Base-by-base conservation (phyloP, 2,797 vertebrate species). In the Lindbergichthys nudifrons region DNA sequence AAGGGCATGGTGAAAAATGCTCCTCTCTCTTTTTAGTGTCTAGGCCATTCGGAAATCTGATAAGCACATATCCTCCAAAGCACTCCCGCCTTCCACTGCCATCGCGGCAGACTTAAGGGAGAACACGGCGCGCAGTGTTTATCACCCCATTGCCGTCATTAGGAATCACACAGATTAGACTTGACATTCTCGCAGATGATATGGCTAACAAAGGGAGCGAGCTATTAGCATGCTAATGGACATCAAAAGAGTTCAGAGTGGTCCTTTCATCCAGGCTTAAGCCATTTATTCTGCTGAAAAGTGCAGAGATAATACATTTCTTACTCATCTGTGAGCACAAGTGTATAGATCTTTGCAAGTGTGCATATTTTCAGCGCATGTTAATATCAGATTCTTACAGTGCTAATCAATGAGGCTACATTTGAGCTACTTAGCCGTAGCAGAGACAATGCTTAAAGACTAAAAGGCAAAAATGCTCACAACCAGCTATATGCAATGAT, bases 211-310 rank as follows among this genome's bases (percentile, higher is more conserved):
- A 92, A 88, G 71, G 72, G 73, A 89, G 84, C 21, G 15, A 60
- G 79, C 86, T 88, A 88, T 93, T 93, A 93, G 79, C 85, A 94
- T 92, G 87, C 84, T 93, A 93, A 93, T 92, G 82, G 79, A 80
- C 81, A 81, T 89, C 85, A 86, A 80, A 89, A 83, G 80, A 86
- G 82, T 87, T 82, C 75, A 68, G 82, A 85, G 82, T 90, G 84
- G 89, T 82, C 85, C 83, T 89, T 89, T 91, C 77, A 85, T 88
- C 75, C 74, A 61, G 84, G 76, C 83, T 88, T 86, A 89, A 90
- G 80, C 75, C 84, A 61, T 86, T 84, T 57, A 46, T 87, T 79
- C 80, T 63, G 60, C 1, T 72, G 72, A 81, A 83, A 80, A 69
- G 48, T 32, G 3, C 60, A 50, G 64, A 68, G 66, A 84, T 87